Base-by-base conservation (phyloP, 2,113 vertebrate species). In the Hucho hucho region DNA sequence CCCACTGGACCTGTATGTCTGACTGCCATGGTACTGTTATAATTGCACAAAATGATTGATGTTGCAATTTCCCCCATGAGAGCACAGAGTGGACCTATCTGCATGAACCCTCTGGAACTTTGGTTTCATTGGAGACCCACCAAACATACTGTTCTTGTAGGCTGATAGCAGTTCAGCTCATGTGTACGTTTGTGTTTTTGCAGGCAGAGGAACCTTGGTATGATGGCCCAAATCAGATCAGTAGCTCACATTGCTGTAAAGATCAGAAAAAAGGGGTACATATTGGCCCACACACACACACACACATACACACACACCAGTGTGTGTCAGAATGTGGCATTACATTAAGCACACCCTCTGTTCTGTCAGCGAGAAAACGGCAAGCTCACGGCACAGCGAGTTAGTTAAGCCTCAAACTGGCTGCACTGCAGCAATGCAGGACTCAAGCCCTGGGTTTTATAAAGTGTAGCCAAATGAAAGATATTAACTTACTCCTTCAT, bases 401-500 rank as follows among this genome's bases (percentile, higher is more conserved):
- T 68, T 18, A 43, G 73, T 83, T 74, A 81, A 78, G 81, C 75
- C 79, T 82, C 75, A 73, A 37, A 68, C 69, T 29, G 75, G 80
- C 67, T 63, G 72, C 69, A 76, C 64, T 77, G 75, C 32, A 56
- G 83, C 59, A 77, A 76, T 73, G 74, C 77, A 77, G 72, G 75
- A 75, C 81, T 87, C 79, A 59, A 70, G 73, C 78, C 76, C 74
- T 20, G 12, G 80, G 79, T 80, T 85, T 76, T 77, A 75, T 75
- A 61, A 75, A 78, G 79, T 83, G 80, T 76, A 86, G 83, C 84
- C 77, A 80, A 83, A 88, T 74, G 77, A 85, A 84, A 88, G 71
- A 76, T 86, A 87, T 85, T 73, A 72, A 83, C 80, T 87, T 79
- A 84, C 81, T 84, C 80, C 84, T 82, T 82, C 82, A 73, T 80